Evolutionary conservation across 2,888 invertebrate genomes (phyloP).

Genomic region (Rotaria macrura): DNA sequence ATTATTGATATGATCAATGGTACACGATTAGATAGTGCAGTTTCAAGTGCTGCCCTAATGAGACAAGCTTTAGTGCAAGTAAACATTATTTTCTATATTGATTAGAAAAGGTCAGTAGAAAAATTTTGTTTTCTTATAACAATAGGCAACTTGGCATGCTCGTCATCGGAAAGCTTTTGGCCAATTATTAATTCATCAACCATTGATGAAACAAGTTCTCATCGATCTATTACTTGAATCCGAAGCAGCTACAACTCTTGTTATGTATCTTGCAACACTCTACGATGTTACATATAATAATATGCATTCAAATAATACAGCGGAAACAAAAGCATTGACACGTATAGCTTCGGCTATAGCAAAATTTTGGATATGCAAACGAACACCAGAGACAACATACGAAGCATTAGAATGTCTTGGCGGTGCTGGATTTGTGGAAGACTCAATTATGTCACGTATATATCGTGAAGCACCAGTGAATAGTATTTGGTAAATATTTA

Average conservation of each 20-base stretch:
- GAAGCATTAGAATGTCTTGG: background rate
- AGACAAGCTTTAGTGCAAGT: constrained; percentile 7
- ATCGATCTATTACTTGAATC: constrained; percentile 11
- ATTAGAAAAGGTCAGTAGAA: too few relatives aligned
- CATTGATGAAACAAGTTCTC: background rate
- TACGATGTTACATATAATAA: background rate
- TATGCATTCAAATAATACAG: background rate
- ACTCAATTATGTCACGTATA: background rate
- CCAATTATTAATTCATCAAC: background rate
- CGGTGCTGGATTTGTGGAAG: background rate
- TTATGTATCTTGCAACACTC: too few relatives aligned
- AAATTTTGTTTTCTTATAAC: background rate
- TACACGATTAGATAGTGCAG: constrained; percentile 3
- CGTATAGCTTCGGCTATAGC: background rate
- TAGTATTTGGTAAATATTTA: background rate
- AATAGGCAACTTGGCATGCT: background rate
- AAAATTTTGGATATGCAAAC: constrained; percentile 11
- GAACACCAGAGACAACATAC: constrained; percentile 2
- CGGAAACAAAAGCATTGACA: background rate
- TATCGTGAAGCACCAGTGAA: constrained; percentile 2
- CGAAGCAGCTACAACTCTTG: background rate
- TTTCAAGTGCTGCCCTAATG: background rate
- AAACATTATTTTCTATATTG: background rate
- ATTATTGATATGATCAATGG: background rate
- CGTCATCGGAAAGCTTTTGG: constrained; percentile 1